Conservation (phyloP, 1,140 invertebrate genomes). For the Rhynchophorus ferrugineus region DNA sequence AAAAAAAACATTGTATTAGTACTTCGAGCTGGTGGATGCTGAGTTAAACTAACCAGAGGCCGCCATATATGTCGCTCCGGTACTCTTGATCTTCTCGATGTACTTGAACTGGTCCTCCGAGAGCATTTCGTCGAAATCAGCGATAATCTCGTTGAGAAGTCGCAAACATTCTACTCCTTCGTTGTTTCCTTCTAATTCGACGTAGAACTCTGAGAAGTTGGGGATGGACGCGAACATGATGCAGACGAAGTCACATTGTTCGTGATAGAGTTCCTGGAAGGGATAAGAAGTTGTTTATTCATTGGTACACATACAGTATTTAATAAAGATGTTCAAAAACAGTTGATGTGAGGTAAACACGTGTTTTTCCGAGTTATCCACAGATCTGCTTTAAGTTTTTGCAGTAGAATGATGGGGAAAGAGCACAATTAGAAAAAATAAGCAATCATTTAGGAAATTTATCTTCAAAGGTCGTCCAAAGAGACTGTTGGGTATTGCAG, state of each 20-base stretch:
- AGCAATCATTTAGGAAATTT: too few relatives aligned
- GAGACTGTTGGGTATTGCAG: too few relatives aligned
- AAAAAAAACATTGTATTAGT: not conserved
- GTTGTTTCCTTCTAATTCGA: constrained; percentile 89
- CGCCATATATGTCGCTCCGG: constrained; percentile 94
- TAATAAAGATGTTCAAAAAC: too few relatives aligned
- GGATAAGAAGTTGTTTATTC: not conserved
- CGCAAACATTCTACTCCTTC: constrained; percentile 91
- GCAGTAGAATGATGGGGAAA: too few relatives aligned
- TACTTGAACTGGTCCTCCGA: constrained; percentile 79
- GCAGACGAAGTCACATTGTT: constrained; percentile 90
- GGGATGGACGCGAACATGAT: constrained; percentile 95
- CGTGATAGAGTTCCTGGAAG: constrained; percentile 86
- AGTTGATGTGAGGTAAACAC: too few relatives aligned
- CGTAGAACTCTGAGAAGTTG: constrained; percentile 96
- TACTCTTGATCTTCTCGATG: constrained; percentile 97
- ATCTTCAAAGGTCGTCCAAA: too few relatives aligned
- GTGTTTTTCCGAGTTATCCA: too few relatives aligned
- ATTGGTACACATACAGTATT: too few relatives aligned
- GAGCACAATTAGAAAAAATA: too few relatives aligned
- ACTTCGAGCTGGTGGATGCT: not conserved
- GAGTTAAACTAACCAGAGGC: constrained; percentile 63
- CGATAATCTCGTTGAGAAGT: constrained; percentile 93
- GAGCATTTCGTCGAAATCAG: constrained; percentile 89
- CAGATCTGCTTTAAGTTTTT: too few relatives aligned